Evolutionary conservation across 2,113 vertebrate species (phyloP).

Genomic region (Esox niger): DNA sequence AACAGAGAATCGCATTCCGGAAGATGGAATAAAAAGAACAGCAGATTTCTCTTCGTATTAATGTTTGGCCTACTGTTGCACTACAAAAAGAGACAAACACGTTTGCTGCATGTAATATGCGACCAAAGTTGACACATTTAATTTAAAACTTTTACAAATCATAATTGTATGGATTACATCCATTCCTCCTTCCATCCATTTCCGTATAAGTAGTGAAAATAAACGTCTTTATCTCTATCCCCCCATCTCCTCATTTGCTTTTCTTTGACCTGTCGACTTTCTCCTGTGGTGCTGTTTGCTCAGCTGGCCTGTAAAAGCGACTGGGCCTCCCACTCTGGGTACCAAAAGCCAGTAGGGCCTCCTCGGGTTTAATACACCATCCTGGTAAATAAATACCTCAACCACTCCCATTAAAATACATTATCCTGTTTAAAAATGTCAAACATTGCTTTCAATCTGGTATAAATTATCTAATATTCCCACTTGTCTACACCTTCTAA

Average conservation of each 20-base stretch:
- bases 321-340: neutral
- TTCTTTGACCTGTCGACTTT: constrained; percentile 41
- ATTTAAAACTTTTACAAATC: no score
- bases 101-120: no score
- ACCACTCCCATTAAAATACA: no score
- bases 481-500: constrained; percentile 30
- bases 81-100: no score
- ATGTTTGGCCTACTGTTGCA: no score
- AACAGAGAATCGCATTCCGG: neutral
- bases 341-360: constrained; percentile 22
- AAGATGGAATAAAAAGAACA: neutral
- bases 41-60: no score
- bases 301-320: constrained; percentile 55
- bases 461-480: no score
- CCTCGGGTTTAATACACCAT: constrained; percentile 23
- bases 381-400: constrained; percentile 20
- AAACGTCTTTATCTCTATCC: constrained; percentile 32
- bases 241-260: constrained; percentile 30
- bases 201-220: constrained; percentile 32
- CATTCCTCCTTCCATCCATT: constrained; percentile 9
- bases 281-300: constrained; percentile 60
- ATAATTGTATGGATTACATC: neutral
- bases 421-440: no score
- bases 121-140: no score
- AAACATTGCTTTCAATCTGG: no score